Conservation (phyloP, 2,113 vertebrate species). For the Ictidomys tridecemlineatus region DNA sequence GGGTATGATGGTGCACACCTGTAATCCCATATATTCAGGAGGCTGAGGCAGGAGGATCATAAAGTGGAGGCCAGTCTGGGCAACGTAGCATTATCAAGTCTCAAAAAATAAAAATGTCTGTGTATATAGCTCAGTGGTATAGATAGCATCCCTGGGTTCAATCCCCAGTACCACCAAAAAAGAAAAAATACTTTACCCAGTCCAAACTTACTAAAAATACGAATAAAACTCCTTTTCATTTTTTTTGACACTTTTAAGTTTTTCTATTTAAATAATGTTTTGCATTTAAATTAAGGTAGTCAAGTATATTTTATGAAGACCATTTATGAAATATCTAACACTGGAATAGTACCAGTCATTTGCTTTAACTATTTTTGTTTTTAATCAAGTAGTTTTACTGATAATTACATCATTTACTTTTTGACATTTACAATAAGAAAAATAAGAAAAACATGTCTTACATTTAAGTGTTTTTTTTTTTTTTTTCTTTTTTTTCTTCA, state of each 20-base stretch:
- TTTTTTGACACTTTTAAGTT: constrained; percentile 13
- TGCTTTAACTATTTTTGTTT: constrained; percentile 40
- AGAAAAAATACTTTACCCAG: neutral
- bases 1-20: neutral
- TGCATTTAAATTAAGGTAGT: constrained; percentile 5
- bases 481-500: too few species aligned
- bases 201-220: constrained; percentile 44
- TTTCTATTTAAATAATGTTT: constrained; percentile 38
- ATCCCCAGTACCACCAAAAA: too few species aligned
- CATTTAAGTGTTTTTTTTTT: constrained; percentile 61
- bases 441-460: constrained; percentile 66
- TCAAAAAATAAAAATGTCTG: neutral
- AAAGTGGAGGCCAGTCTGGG: neutral
- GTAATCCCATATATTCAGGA: neutral
- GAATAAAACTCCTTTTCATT: neutral
- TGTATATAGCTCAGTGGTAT: too few species aligned
- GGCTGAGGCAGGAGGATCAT: neutral
- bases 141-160: too few species aligned
- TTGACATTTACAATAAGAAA: constrained; percentile 70
- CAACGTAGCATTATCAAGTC: neutral
- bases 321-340: constrained; percentile 28
- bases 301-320: constrained; percentile 34
- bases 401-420: constrained; percentile 44
- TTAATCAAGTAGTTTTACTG: constrained; percentile 58
- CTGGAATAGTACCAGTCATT: neutral